Percentiles rank a stretch among this genome's conserved stretches.
Evolutionary conservation across 2,797 vertebrate species (phyloP).

Genomic region (Brachymystax lenok): DNA sequence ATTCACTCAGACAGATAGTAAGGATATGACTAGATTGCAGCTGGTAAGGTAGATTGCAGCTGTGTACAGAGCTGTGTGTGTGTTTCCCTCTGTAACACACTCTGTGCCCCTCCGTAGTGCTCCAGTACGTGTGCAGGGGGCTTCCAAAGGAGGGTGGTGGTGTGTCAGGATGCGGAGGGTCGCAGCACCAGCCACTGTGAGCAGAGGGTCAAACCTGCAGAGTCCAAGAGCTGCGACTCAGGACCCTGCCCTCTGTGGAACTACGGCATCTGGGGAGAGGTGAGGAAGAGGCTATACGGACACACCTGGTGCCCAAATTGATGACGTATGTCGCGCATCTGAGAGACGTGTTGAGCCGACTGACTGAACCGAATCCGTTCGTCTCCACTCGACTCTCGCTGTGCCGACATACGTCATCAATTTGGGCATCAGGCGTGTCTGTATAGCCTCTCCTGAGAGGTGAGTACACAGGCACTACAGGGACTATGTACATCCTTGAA

Average conservation of each 20-base stretch:
- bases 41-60: conserved; percentile 16
- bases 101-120: conserved; percentile 77
- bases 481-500: neutral
- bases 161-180: conserved; percentile 93
- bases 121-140: conserved; percentile 92
- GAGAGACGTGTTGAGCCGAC: too few species aligned
- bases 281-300: too few species aligned
- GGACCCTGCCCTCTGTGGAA: conserved; percentile 94
- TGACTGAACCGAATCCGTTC: too few species aligned
- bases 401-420: neutral
- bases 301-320: too few species aligned
- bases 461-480: neutral
- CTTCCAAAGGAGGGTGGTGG: conserved; percentile 88
- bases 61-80: neutral
- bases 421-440: neutral
- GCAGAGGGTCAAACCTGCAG: conserved; percentile 83
- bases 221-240: conserved; percentile 87
- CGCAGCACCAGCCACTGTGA: conserved; percentile 83
- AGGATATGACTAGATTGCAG: conserved; percentile 9
- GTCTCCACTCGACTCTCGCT: too few species aligned
- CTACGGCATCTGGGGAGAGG: conserved; percentile 90
- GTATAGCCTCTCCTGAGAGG: neutral
- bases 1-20: conserved; percentile 33
- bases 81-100: neutral
- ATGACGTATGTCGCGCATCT: too few species aligned